These are phyloP conservation scores for Prinia subflava DNA, from an alignment of 2,113 vertebrate species.

Conservation along the genomic window DNA sequence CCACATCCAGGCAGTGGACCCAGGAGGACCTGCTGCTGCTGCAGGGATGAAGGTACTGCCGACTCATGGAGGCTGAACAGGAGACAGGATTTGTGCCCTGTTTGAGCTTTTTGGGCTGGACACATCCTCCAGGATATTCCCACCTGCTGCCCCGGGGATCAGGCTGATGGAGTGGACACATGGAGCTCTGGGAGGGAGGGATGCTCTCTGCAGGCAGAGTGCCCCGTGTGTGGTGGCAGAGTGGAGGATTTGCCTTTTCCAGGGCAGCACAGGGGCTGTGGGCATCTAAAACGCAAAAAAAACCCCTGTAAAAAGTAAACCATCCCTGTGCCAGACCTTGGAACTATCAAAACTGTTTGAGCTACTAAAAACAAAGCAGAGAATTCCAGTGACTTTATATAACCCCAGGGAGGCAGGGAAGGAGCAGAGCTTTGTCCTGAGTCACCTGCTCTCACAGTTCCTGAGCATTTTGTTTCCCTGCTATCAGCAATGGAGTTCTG, in stretches of 20 bases:
- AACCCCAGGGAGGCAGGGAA: background rate
- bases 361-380: background rate
- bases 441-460: background rate
- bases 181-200: background rate
- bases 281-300: background rate
- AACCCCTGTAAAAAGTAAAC: background rate
- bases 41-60: conserved; percentile 83
- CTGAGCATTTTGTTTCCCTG: background rate
- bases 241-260: background rate
- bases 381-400: background rate
- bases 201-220: background rate
- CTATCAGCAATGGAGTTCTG: background rate
- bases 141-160: background rate
- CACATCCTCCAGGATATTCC: background rate
- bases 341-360: background rate
- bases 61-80: background rate
- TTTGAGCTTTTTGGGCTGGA: background rate
- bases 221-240: rapidly evolving
- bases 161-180: rapidly evolving
- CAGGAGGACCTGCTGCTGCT: conserved; percentile 84
- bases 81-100: background rate
- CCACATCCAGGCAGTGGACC: conserved; percentile 87
- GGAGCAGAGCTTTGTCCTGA: background rate
- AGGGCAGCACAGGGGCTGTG: background rate
- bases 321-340: background rate